Base-by-base conservation (phyloP, 2,113 vertebrate species). In the Platysternon megacephalum region DNA sequence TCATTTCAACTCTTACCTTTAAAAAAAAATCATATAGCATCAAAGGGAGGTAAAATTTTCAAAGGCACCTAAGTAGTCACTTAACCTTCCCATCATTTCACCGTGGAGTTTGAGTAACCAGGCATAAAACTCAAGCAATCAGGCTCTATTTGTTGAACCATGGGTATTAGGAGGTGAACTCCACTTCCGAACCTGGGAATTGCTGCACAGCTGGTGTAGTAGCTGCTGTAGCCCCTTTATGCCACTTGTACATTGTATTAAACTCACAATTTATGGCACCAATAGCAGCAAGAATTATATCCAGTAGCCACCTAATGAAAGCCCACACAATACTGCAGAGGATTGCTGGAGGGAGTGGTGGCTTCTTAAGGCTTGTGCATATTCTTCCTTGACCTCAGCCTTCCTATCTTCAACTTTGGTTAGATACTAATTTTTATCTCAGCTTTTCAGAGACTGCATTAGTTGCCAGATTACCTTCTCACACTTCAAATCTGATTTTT, bases 171-270 rank as follows among this genome's bases (percentile, higher is more conserved):
- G 94, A 96, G 48, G 49, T 81, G 84, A 86, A 42, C 93, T 89
- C 88, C 84, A 79, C 87, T 91, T 86, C 61, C 1, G 1, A 87
- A 49, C 12, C 87, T 86, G 83, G 85, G 83, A 58, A 93, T 89
- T 95, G 94, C 95, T 93, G 94, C 95, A 97, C 85, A 93, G 85
- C 13, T 79, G 81, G 79, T 97, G 88, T 78, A 95, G 87, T 83
- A 86, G 88, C 83, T 96, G 79, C 88, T 65, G 12, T 35, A 65
- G 61, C 61, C 32, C 32, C 61, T 35, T 65, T n/a, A 65, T 24
- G n/a, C 89, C 95, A 91, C 90, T 52, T 53, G 61, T 91, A 72
- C 83, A 94, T 87, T 92, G 95, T 51, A 79, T 87, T 81, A 2
- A 6, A 89, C 65, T 90, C 89, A 90, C 61, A 78, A 92, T 94